Base-by-base conservation (phyloP, 1,140 invertebrate genomes). In the Magallana gigas region DNA sequence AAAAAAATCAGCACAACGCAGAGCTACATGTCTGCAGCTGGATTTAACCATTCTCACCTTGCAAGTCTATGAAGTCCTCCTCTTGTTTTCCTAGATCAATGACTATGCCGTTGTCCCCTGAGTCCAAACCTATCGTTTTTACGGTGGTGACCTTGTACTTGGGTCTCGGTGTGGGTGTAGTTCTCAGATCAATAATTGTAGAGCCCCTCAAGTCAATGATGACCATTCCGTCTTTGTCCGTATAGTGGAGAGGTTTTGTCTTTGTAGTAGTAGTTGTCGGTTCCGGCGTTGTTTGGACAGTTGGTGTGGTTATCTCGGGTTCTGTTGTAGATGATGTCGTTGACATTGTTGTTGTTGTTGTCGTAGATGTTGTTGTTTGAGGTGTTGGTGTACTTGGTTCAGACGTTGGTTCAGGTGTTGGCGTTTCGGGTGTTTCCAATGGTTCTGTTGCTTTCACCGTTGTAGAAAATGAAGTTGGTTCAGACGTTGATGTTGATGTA, bases 331-430 rank as follows among this genome's bases (percentile, higher is more conserved):
- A 23, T 76, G 68, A 29, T 76, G 23, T 36, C 12, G 68, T 60
- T 60, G 60, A 12, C 36, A 29, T 6, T 12, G 60, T 36, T 76
- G 68, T 76, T 23, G 12, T 12, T 62, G 60, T 62, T 62, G 60
- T 6, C 29, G 23, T 6, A 12, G 60, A 12, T 76, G 68, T 76
- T 23, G 68, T 76, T 64, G 60, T 16, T n/a, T 14, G 14, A n/a
- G 18, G 18, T 71, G 64, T 71, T 18, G 64, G 18, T 71, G 64
- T 23, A 71, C 64, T 71, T 71, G 64, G 64, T 71, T 71, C 64
- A 71, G 18, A 8, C 29, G 64, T 71, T 18, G 64, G 11, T 71
- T 7, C 9, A 23, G 64, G 18, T 11, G 64, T 68, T 68, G 64
- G 5, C 8, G 8, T 18, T 71, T 8, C 23, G 4, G 4, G 1